phyloP scores from a whole-genome alignment of 2,797 vertebrate species.

The Pangasius djambal region DNA sequence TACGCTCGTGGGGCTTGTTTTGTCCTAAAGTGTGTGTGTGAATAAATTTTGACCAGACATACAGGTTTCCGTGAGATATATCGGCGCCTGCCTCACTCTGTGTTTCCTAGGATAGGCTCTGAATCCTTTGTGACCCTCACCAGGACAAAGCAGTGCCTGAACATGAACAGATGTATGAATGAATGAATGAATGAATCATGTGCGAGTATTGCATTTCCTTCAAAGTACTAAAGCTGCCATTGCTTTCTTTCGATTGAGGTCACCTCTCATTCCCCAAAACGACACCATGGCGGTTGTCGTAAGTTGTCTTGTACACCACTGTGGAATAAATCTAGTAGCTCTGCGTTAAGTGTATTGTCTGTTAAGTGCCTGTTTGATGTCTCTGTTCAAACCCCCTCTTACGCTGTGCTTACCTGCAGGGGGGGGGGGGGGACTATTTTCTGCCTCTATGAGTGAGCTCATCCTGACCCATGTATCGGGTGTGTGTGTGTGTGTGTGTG shows the following conservation, averaged over 20 bases:
- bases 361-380: constrained; percentile 36
- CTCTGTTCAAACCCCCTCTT: constrained; percentile 11
- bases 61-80: not conserved
- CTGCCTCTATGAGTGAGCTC: constrained; percentile 55
- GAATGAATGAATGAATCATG: not conserved
- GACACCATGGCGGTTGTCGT: not conserved
- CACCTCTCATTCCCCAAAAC: not conserved
- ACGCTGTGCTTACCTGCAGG: constrained; percentile 23
- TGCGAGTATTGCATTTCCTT: not conserved
- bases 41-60: not conserved
- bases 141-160: not conserved
- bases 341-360: constrained; percentile 1
- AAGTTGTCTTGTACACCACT: not conserved
- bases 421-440: constrained; percentile 37
- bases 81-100: not conserved
- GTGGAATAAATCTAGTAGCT: not conserved
- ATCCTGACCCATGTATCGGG: constrained; percentile 45
- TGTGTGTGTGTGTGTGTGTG: not conserved
- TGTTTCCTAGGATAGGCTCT: not conserved
- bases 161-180: not conserved
- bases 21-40: not conserved
- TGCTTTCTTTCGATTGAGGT: constrained; percentile 27
- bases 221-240: not conserved
- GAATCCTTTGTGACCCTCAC: too few species aligned
- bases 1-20: not conserved